These are phyloP conservation scores for Athrips mouffetella DNA, from an alignment of 2,888 invertebrate species.

Conservation along the genomic window DNA sequence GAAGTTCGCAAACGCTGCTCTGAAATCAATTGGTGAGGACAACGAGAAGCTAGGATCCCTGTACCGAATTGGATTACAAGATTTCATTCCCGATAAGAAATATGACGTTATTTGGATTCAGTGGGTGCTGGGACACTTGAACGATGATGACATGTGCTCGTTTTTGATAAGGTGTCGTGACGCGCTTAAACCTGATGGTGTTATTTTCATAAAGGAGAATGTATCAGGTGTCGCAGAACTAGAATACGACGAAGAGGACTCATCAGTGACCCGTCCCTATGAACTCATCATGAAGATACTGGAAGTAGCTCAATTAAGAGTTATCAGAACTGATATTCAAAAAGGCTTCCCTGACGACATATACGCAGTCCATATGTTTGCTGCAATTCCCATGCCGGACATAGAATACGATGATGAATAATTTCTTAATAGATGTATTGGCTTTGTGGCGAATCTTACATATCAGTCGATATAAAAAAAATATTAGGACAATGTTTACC, in stretches of 20 bases:
- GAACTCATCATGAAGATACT: slow-evolving; percentile 81
- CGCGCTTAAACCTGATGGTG: slow-evolving; percentile 43
- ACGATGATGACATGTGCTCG: slow-evolving; percentile 87
- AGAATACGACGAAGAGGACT: slow-evolving; percentile 89
- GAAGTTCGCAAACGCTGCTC: slow-evolving; percentile 87
- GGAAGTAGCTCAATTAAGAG: slow-evolving; percentile 81
- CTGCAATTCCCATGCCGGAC: slow-evolving; percentile 73
- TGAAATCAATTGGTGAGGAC: slow-evolving; percentile 59
- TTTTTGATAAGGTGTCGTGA: slow-evolving; percentile 83
- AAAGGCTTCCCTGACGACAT: slow-evolving; percentile 91
- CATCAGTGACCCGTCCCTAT: slow-evolving; percentile 91
- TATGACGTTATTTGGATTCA: slow-evolving; percentile 98
- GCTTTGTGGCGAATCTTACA: background rate
- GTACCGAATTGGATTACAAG: slow-evolving; percentile 87
- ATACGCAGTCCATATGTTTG: slow-evolving; percentile 93
- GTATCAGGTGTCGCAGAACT: slow-evolving; percentile 81
- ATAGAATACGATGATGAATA: background rate
- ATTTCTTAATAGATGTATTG: background rate
- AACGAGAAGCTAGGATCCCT: slow-evolving; percentile 81
- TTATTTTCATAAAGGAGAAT: slow-evolving; percentile 82
- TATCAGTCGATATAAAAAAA: background rate
- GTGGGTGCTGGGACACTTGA: slow-evolving; percentile 95
- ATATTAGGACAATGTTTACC: background rate
- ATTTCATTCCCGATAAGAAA: slow-evolving; percentile 86
- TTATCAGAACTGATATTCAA: slow-evolving; percentile 84